Evolutionary conservation across 2,888 invertebrate genomes (phyloP).

Genomic region (Liodrosophila aerea): DNA sequence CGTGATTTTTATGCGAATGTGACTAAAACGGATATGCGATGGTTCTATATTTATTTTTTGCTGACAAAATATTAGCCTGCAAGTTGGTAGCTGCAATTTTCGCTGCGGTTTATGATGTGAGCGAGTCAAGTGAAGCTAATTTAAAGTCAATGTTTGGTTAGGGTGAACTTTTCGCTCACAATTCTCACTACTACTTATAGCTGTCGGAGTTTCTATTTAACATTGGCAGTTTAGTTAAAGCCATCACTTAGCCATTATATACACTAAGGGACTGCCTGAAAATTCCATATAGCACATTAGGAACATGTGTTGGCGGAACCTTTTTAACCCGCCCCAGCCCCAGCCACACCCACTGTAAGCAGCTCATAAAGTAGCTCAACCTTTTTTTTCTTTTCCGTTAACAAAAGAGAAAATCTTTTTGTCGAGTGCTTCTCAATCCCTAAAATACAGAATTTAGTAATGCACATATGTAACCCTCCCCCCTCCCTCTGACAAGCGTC

Average conservation of each 20-base stretch:
- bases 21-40: constrained; percentile 35
- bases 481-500: constrained; percentile 50
- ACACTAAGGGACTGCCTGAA: no score
- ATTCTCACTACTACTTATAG: background rate
- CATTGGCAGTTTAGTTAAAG: constrained; percentile 5
- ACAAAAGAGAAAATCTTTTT: constrained; percentile 45
- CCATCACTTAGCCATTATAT: constrained; percentile 42
- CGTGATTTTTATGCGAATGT: constrained; percentile 73
- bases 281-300: constrained; percentile 38
- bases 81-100: constrained; percentile 33
- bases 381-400: constrained; percentile 19
- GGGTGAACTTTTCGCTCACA: constrained; percentile 19
- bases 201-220: constrained; percentile 7
- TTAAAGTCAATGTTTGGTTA: constrained; percentile 63
- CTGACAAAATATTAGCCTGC: constrained; percentile 37
- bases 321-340: background rate
- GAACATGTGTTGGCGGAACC: constrained; percentile 50
- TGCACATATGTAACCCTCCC: constrained; percentile 53
- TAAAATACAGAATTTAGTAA: constrained; percentile 44
- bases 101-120: constrained; percentile 61
- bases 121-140: constrained; percentile 67
- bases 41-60: constrained; percentile 14
- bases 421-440: constrained; percentile 62
- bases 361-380: constrained; percentile 47
- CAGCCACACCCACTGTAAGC: background rate